These are phyloP conservation scores for Astreopora myriophthalma DNA, from an alignment of 64 coral and sea anemone genomes.

Conservation along the genomic window DNA sequence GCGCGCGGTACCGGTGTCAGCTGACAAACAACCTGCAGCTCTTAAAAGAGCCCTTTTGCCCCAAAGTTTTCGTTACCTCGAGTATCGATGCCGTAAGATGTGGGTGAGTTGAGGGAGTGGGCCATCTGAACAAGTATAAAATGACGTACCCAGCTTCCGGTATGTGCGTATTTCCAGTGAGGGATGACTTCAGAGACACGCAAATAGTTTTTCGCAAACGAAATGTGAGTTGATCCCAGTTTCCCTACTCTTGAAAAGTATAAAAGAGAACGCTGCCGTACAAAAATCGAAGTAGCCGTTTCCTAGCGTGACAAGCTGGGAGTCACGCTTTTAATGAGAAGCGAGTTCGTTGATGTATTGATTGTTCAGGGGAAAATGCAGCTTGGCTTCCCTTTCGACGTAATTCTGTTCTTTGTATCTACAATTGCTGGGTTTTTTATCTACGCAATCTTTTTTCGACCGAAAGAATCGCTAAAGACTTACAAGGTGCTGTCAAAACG, in stretches of 20 bases:
- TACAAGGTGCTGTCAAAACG: slow-evolving; percentile 75
- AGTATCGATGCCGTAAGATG: too few relatives aligned
- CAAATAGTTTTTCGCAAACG: background rate
- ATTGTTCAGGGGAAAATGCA: slow-evolving; percentile 35
- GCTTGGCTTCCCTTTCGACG: slow-evolving; percentile 74
- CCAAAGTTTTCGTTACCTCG: too few relatives aligned
- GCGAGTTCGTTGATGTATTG: too few relatives aligned
- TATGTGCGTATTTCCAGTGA: background rate
- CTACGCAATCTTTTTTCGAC: slow-evolving; percentile 67
- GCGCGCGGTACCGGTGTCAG: too few relatives aligned
- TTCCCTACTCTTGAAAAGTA: background rate
- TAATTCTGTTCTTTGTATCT: slow-evolving; percentile 67
- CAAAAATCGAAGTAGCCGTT: too few relatives aligned
- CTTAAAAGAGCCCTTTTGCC: too few relatives aligned
- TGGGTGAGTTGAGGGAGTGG: too few relatives aligned
- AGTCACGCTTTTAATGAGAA: background rate
- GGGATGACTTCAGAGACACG: background rate
- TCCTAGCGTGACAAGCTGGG: background rate
- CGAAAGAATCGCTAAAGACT: slow-evolving; percentile 72
- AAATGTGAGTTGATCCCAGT: background rate
- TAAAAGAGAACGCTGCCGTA: background rate
- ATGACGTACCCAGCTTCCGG: background rate
- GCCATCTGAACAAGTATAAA: too few relatives aligned
- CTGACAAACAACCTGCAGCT: too few relatives aligned
- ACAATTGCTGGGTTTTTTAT: slow-evolving; percentile 76